phyloP scores from a whole-genome alignment of 2,113 vertebrate genomes.

The Myodes glareolus region DNA sequence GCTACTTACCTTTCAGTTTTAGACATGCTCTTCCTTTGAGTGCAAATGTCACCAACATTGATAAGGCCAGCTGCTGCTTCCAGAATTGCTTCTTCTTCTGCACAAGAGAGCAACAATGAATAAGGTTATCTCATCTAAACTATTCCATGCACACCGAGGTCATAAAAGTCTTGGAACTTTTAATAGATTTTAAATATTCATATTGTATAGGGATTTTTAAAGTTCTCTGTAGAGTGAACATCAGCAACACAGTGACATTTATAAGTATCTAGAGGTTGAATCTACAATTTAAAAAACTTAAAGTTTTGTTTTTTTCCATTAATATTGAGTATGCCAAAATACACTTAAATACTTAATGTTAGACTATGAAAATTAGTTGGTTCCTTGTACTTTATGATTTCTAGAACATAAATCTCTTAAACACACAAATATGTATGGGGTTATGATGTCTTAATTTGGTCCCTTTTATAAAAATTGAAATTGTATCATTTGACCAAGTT shows the following conservation, averaged over 20 bases:
- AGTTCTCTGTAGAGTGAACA: background rate
- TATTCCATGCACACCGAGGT: background rate
- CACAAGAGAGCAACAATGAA: background rate
- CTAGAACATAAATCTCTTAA: background rate
- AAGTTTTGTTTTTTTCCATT: constrained; percentile 8
- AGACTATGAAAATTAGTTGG: background rate
- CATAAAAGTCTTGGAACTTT: constrained; percentile 47
- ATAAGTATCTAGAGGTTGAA: background rate
- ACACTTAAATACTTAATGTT: background rate
- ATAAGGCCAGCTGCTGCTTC: constrained; percentile 16
- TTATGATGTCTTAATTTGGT: background rate
- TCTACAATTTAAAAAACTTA: background rate
- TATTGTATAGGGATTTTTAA: background rate
- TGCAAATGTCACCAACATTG: constrained; percentile 37
- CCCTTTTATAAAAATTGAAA: background rate
- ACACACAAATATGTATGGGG: background rate
- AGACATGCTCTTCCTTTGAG: background rate
- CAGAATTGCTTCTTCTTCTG: constrained; percentile 29
- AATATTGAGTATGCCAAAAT: background rate
- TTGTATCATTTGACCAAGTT: background rate
- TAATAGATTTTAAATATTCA: constrained; percentile 72
- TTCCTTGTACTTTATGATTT: background rate
- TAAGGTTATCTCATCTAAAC: constrained; percentile 15
- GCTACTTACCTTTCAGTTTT: constrained; percentile 10
- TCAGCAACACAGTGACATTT: background rate